Base-by-base conservation (phyloP, 2,113 vertebrate species). In the Alectura lathami region DNA sequence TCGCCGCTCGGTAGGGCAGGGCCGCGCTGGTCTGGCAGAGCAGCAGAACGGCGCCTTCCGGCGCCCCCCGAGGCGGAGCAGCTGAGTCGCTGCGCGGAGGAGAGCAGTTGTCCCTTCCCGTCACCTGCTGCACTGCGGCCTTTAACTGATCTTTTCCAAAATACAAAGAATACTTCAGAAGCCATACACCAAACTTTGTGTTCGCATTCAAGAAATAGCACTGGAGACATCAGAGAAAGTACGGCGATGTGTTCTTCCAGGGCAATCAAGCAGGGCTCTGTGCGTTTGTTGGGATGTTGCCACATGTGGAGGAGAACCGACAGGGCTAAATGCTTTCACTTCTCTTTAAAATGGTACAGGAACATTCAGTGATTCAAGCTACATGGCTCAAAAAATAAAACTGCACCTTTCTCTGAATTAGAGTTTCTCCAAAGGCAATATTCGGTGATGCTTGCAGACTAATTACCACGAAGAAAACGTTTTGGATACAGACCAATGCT, bases 161-260 rank as follows among this genome's bases (percentile, higher is more conserved):
- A 6, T 4, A 2, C 12, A 2, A 11, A 17, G 5, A 30, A 16
- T 13, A 6, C 8, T 21, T 30, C 38, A 14, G 12, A 48, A 15
- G 3, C 24, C 42, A 21, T 40, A 3, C 1, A 36, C 24, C 40
- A 4, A 18, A 8, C 17, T 2, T 9, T 9, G 9, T 5, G 23
- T 4, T 12, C 47, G 0, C 3, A 5, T 16, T 7, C 4, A 0
- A 17, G 38, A 15, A 3, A 9, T 24, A 9, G 24, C 3, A 53
- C 30, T 8, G 70, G 32, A 7, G 38, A 0, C 40, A 0, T 5
- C 30, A 7, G 29, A 14, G 14, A 1, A 63, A 70, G 1, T 16
- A 7, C 63, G 5, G 56, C 3, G 11, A 8, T 6, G 8, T 7
- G 16, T 21, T 64, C 36, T 48, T 22, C 54, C 34, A 3, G 22